A percentile compares a stretch with the other conserved stretches of the same genome.
Conservation (phyloP, 2,888 invertebrate species). For the Deroplatys truncata region DNA sequence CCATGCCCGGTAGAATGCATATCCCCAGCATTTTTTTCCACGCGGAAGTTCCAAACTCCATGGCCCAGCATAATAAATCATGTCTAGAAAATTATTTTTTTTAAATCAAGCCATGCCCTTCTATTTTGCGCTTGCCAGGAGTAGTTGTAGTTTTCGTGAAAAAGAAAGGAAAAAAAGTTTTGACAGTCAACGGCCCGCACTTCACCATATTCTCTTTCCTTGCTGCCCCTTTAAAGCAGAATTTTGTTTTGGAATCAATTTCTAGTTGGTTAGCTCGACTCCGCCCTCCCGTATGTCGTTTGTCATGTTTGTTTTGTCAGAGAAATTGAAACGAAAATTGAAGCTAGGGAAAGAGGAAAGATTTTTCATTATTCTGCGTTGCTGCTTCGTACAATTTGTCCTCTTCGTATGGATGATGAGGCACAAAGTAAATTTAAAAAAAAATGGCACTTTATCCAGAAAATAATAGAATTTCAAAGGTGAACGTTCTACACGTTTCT, state of each 20-base stretch:
- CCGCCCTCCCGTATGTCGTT: neutral
- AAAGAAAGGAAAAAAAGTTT: neutral
- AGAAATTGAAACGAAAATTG: neutral
- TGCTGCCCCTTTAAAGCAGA: neutral
- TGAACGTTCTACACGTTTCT: neutral
- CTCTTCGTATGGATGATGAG: neutral
- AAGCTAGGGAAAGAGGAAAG: neutral
- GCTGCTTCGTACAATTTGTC: neutral
- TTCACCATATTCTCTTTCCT: neutral
- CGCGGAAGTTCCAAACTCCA: neutral
- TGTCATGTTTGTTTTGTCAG: neutral
- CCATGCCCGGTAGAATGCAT: neutral
- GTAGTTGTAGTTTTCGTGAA: neutral
- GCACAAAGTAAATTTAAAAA: neutral
- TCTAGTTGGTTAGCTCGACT: neutral
- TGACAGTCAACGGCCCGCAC: neutral
- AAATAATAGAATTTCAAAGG: neutral
- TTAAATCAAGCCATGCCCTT: neutral
- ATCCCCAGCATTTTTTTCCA: neutral
- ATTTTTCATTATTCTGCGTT: neutral
- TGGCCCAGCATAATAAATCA: neutral
- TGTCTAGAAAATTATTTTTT: neutral
- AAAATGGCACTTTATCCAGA: neutral
- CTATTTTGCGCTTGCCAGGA: neutral
- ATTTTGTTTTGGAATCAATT: neutral